Percentiles rank a stretch among this genome's conserved stretches.
These are phyloP conservation scores for Hippolais icterina DNA, from an alignment of 2,113 vertebrate genomes.

Conservation along the genomic window DNA sequence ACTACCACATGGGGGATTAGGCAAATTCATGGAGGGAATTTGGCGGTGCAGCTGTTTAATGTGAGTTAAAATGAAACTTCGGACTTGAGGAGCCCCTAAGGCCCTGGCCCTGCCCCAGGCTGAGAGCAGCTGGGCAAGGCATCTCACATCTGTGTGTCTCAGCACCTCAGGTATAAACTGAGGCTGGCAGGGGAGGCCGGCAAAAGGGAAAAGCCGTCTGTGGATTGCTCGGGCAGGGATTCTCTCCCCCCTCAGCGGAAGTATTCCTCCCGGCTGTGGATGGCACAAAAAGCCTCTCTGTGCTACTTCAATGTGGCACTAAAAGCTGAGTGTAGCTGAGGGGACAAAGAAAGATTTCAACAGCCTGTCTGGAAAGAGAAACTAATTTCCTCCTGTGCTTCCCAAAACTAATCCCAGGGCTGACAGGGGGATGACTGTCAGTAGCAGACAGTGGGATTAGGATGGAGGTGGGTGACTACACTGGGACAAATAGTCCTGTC, in stretches of 20 bases:
- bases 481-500: background rate
- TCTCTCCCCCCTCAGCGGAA: background rate
- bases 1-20: background rate
- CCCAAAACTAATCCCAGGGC: background rate
- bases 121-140: background rate
- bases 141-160: background rate
- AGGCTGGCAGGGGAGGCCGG: background rate
- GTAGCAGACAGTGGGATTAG: background rate
- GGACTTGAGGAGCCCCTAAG: background rate
- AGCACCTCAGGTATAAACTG: background rate
- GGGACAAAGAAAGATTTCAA: background rate
- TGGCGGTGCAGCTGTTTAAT: background rate
- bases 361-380: background rate
- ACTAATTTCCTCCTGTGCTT: background rate
- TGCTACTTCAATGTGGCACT: fast-evolving
- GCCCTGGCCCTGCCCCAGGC: background rate
- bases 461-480: background rate
- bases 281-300: background rate
- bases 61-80: background rate
- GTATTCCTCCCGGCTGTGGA: fast-evolving
- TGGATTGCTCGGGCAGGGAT: background rate
- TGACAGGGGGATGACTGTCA: background rate
- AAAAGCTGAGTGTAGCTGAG: background rate
- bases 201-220: background rate
- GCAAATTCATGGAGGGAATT: background rate